Conservation (phyloP, 1,140 invertebrate genomes). For the Zaprionus lachaisei region DNA sequence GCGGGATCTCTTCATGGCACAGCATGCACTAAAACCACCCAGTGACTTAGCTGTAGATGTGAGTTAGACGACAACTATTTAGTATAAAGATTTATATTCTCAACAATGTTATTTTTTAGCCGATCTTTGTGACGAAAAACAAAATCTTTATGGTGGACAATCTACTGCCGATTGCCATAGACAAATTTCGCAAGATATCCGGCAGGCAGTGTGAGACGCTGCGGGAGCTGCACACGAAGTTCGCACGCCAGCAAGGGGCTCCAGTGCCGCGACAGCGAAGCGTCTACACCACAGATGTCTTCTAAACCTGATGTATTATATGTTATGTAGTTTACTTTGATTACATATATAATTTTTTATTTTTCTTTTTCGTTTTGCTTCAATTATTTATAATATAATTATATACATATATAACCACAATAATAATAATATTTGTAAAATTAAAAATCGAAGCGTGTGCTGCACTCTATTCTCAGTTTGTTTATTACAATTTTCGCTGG, state of each 20-base stretch:
- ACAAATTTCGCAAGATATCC: slow-evolving; percentile 72
- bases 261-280: slow-evolving; percentile 80
- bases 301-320: slow-evolving; percentile 45
- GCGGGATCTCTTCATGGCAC: slow-evolving; percentile 72
- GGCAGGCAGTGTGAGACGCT: slow-evolving; percentile 67
- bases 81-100: neutral
- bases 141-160: slow-evolving; percentile 80
- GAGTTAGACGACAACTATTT: slow-evolving; percentile 20
- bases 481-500: slow-evolving; percentile 71
- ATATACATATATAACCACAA: slow-evolving; percentile 84
- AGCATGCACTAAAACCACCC: slow-evolving; percentile 74
- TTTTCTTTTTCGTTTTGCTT: slow-evolving; percentile 79
- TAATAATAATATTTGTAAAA: slow-evolving; percentile 83
- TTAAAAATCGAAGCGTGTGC: slow-evolving; percentile 83
- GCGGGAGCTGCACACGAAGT: slow-evolving; percentile 63
- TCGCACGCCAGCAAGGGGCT: slow-evolving; percentile 68
- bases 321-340: slow-evolving; percentile 56
- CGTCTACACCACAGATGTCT: slow-evolving; percentile 81
- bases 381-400: slow-evolving; percentile 84
- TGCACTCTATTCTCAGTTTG: slow-evolving; percentile 75
- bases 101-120: slow-evolving; percentile 46
- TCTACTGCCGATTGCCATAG: slow-evolving; percentile 76
- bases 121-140: slow-evolving; percentile 83
- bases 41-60: slow-evolving; percentile 79
- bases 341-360: slow-evolving; percentile 84